phyloP scores from a whole-genome alignment of 2,113 vertebrate genomes.

The Phasianus colchicus region DNA sequence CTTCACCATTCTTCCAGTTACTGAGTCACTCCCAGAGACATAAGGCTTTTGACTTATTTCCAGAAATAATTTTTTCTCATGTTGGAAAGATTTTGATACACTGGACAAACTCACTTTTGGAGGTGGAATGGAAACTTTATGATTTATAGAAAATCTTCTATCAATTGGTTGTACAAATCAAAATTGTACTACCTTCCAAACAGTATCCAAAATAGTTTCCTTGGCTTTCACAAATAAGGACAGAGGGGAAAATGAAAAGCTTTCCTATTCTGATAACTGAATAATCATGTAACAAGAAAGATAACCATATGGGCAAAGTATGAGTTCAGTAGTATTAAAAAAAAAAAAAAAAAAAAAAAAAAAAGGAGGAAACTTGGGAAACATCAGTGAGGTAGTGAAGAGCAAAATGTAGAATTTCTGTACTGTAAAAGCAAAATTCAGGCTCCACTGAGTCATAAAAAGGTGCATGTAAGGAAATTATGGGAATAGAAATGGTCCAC shows the following conservation, averaged over 20 bases:
- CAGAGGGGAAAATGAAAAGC: neutral
- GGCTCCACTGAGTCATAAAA: neutral
- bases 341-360: neutral
- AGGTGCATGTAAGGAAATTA: neutral
- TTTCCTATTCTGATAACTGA: neutral
- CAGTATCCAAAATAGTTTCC: neutral
- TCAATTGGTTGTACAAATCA: neutral
- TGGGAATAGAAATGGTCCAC: neutral
- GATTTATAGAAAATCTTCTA: neutral
- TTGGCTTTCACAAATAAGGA: neutral
- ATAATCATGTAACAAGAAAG: neutral
- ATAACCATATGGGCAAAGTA: neutral
- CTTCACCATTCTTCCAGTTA: neutral
- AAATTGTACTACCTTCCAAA: neutral
- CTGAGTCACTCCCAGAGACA: neutral
- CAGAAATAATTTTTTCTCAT: neutral
- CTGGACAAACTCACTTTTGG: neutral
- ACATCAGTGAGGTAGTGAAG: neutral
- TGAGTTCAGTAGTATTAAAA: neutral
- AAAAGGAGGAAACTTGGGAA: neutral
- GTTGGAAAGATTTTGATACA: neutral
- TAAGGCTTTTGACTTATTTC: neutral
- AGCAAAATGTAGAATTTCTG: neutral
- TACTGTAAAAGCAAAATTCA: neutral
- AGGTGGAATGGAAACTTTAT: neutral